These are phyloP conservation scores for Monarcha castaneiventris DNA, from an alignment of 2,113 vertebrate species.

Conservation along the genomic window DNA sequence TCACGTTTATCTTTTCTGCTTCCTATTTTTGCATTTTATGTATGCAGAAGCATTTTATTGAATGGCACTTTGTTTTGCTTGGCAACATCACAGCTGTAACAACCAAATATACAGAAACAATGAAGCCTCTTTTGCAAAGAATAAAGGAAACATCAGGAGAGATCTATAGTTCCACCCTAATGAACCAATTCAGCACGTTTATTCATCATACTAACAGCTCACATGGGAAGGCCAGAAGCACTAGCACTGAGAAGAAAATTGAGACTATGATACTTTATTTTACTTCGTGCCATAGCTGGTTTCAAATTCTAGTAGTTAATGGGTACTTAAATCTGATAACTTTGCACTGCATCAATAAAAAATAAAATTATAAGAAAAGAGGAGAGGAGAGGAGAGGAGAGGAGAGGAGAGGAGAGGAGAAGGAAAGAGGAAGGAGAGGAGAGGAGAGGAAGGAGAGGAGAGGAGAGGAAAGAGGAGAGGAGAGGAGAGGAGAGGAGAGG, in stretches of 20 bases:
- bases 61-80: conserved; percentile 22
- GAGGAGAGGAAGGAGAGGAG: too few species aligned
- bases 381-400: not conserved
- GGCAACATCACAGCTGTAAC: conserved; percentile 46
- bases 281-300: not conserved
- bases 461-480: not conserved
- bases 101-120: conserved; percentile 47
- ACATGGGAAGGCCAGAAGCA: not conserved
- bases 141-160: conserved; percentile 48
- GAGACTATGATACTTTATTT: conserved; percentile 19
- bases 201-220: conserved; percentile 37
- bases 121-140: conserved; percentile 8
- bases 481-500: not conserved
- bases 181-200: conserved; percentile 55
- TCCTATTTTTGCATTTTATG: conserved; percentile 35
- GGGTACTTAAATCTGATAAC: not conserved
- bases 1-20: not conserved
- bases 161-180: conserved; percentile 43
- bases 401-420: not conserved
- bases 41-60: conserved; percentile 7
- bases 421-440: too few species aligned
- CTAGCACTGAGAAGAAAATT: not conserved
- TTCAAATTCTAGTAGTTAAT: conserved; percentile 5
- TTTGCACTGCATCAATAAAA: not conserved
- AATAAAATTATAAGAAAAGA: not conserved